Percentiles rank a stretch among this genome's conserved stretches.
phyloP scores from a whole-genome alignment of 2,888 invertebrate species.

The Plebejus anna region DNA sequence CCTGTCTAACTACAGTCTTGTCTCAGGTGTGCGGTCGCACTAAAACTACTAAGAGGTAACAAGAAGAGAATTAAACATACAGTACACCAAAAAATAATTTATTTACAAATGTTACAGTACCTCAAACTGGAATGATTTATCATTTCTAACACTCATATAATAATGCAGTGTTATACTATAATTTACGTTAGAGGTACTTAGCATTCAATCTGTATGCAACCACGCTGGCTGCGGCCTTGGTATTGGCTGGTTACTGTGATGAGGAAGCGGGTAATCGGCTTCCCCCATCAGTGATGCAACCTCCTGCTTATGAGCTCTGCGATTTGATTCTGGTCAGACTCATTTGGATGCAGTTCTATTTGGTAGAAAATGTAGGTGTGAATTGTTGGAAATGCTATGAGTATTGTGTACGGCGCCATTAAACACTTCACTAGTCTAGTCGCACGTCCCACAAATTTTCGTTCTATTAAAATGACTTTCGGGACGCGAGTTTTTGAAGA shows the following conservation, averaged over 20 bases:
- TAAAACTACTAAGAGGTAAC: no score
- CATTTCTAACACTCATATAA: background rate
- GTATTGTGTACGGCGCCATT: no score
- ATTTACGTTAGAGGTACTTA: background rate
- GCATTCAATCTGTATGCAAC: background rate
- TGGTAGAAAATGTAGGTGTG: background rate
- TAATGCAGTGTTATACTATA: background rate
- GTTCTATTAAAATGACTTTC: no score
- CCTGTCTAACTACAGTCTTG: no score
- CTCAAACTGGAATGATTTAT: background rate
- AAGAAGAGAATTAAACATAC: no score
- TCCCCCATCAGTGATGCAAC: constrained; percentile 17
- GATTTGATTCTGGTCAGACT: background rate
- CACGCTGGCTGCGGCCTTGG: background rate
- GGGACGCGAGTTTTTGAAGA: no score
- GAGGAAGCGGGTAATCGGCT: constrained; percentile 16
- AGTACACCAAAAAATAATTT: no score
- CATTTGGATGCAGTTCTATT: background rate
- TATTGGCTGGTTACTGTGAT: constrained; percentile 13
- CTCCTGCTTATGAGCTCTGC: background rate
- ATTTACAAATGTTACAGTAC: no score
- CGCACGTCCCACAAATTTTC: no score
- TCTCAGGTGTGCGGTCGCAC: no score
- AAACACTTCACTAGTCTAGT: no score
- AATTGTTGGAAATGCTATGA: background rate